Evolutionary conservation across 2,888 invertebrate species (phyloP).

Genomic region (Steromphala cineraria): DNA sequence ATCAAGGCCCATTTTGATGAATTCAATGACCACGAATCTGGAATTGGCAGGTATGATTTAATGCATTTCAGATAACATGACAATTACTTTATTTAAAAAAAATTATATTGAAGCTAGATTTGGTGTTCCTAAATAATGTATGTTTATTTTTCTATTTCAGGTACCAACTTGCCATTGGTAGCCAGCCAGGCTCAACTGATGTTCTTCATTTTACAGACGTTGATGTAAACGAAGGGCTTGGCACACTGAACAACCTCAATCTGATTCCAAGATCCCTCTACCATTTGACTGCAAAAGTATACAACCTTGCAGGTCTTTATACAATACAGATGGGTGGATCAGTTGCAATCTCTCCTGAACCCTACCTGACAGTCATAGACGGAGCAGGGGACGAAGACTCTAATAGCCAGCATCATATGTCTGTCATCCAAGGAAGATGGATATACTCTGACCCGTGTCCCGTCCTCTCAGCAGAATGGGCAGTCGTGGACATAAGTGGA

Average conservation of each 20-base stretch:
- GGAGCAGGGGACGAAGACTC: constrained; percentile 37
- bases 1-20: constrained; percentile 34
- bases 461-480: constrained; percentile 46
- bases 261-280: constrained; percentile 33
- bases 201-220: constrained; percentile 24
- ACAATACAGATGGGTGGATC: constrained; percentile 38
- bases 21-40: constrained; percentile 41
- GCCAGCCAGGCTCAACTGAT: constrained; percentile 18
- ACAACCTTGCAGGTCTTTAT: constrained; percentile 53
- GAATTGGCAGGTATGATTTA: constrained; percentile 31
- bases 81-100: no score
- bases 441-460: constrained; percentile 53
- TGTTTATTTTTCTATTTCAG: constrained; percentile 28
- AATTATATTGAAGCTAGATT: no score
- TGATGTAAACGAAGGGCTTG: constrained; percentile 24
- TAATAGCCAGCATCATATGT: constrained; percentile 47
- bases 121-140: background rate
- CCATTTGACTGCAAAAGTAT: constrained; percentile 45
- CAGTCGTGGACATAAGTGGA: constrained; percentile 45
- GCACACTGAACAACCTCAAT: constrained; percentile 32
- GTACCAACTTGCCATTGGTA: constrained; percentile 37
- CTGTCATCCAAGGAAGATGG: constrained; percentile 50
- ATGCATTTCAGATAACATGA: no score
- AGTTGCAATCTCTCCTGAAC: constrained; percentile 48
- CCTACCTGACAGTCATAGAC: constrained; percentile 40